Evolutionary conservation across 2,888 invertebrate species (phyloP).

Genomic region (Drosophila picticornis): DNA sequence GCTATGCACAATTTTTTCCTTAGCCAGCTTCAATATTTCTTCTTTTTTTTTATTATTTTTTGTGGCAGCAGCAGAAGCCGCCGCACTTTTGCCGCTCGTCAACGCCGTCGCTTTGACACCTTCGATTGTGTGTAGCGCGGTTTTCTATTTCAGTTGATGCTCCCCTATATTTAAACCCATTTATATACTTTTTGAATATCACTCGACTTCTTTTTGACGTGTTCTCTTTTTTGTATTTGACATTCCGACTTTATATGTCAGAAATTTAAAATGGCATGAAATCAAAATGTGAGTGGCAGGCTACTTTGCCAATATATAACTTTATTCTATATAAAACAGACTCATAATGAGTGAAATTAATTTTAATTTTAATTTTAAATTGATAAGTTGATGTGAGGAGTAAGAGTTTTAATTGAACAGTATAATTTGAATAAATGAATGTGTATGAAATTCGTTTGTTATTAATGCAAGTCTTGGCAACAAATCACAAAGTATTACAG

Average conservation of each 20-base stretch:
- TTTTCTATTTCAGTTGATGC: constrained; percentile 81
- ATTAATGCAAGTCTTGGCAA: background rate
- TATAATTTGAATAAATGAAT: background rate
- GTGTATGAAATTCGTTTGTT: background rate
- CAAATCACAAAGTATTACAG: background rate
- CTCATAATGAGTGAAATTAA: constrained; percentile 25
- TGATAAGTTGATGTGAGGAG: background rate
- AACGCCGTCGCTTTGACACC: constrained; percentile 77
- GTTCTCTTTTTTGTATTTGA: constrained; percentile 10
- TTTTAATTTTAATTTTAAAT: constrained; percentile 7
- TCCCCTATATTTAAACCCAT: constrained; percentile 27
- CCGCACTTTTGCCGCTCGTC: constrained; percentile 65
- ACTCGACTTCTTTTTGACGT: constrained; percentile 17
- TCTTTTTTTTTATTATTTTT: constrained; percentile 15
- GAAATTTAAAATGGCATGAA: constrained; percentile 24
- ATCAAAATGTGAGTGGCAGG: constrained; percentile 12
- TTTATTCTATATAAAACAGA: background rate
- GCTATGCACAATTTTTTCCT: constrained; percentile 74
- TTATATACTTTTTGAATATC: background rate
- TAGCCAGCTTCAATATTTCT: constrained; percentile 25
- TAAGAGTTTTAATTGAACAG: background rate
- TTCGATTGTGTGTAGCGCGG: constrained; percentile 71
- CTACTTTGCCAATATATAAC: background rate
- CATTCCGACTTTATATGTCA: background rate
- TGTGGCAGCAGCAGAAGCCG: constrained; percentile 67